Evolutionary conservation across 2,113 vertebrate species (phyloP).

Genomic region (Bubo scandiacus): DNA sequence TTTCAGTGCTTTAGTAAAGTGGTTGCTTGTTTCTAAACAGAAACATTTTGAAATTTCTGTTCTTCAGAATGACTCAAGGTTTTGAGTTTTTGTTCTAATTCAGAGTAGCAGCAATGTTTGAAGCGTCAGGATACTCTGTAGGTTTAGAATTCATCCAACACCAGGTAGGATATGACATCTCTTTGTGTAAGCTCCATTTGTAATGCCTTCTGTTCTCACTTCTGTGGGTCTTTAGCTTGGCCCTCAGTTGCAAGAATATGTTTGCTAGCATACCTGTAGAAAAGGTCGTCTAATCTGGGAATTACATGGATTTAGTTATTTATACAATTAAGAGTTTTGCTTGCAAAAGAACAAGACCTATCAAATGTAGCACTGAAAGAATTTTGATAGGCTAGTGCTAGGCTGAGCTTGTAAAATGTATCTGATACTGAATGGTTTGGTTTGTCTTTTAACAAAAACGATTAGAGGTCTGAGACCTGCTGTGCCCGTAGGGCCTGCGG

Average conservation of each 20-base stretch:
- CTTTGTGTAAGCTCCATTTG: not conserved
- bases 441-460: not conserved
- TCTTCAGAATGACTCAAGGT: not conserved
- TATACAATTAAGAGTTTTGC: not conserved
- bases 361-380: not conserved
- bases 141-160: not conserved
- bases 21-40: not conserved
- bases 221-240: not conserved
- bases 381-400: not conserved
- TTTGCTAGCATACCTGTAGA: not conserved
- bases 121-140: not conserved
- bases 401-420: not conserved
- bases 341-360: not conserved
- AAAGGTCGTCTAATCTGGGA: not conserved
- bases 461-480: not conserved
- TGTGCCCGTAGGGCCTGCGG: rapidly evolving
- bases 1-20: not conserved
- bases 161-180: not conserved
- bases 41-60: not conserved
- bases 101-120: not conserved
- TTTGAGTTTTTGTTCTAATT: not conserved
- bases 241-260: not conserved
- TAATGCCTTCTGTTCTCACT: not conserved
- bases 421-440: not conserved
- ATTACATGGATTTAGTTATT: not conserved